A percentile compares a stretch with the other conserved stretches of the same genome.
These are phyloP conservation scores for Ammodytes dubius DNA, from an alignment of 2,113 vertebrate species.

Conservation along the genomic window DNA sequence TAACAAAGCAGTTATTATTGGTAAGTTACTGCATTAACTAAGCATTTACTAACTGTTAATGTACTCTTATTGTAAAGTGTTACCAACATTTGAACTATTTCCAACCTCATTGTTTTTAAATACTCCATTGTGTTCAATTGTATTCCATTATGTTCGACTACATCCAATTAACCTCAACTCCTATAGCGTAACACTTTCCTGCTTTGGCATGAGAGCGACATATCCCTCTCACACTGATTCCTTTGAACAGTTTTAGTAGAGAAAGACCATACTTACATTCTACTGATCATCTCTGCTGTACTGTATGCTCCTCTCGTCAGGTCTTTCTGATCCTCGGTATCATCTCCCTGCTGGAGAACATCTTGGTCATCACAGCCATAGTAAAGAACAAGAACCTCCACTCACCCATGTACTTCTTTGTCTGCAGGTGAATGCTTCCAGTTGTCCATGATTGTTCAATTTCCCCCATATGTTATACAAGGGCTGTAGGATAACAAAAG, in stretches of 20 bases:
- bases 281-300: neutral
- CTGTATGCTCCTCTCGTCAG: slow-evolving; percentile 41
- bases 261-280: neutral
- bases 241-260: neutral
- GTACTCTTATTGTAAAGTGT: neutral
- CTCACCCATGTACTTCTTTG: slow-evolving; percentile 97
- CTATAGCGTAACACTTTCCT: neutral
- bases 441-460: too few relatives aligned
- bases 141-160: neutral
- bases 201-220: neutral
- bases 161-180: neutral
- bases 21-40: too few relatives aligned
- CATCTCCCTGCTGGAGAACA: slow-evolving; percentile 95
- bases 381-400: slow-evolving; percentile 96
- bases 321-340: slow-evolving; percentile 93
- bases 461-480: too few relatives aligned
- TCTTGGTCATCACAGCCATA: slow-evolving; percentile 93
- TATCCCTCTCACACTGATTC: neutral
- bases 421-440: slow-evolving; percentile 79
- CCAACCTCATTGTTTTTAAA: neutral
- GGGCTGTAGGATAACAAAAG: too few relatives aligned
- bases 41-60: too few relatives aligned
- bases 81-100: neutral
- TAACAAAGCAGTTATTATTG: too few relatives aligned
- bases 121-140: neutral